These are phyloP conservation scores for Vultur gryphus DNA, from an alignment of 2,797 vertebrate genomes.

Conservation along the genomic window DNA sequence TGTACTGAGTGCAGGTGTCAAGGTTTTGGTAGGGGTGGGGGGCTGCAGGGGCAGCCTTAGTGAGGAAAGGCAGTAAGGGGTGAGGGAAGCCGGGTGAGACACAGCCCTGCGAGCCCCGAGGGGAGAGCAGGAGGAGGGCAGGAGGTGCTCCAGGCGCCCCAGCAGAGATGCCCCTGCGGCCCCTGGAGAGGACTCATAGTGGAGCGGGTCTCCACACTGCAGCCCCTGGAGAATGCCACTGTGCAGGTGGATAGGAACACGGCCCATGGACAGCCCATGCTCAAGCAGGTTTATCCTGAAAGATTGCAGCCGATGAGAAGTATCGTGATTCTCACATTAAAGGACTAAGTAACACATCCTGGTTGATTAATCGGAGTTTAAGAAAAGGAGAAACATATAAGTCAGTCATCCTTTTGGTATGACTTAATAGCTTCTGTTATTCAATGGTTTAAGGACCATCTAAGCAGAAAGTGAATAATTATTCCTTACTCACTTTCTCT, in stretches of 20 bases:
- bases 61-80: rapidly evolving
- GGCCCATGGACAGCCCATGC: rapidly evolving
- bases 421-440: background rate
- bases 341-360: background rate
- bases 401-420: background rate
- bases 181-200: no score
- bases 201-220: background rate
- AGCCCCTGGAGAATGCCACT: background rate
- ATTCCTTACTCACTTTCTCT: background rate
- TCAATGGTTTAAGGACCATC: background rate
- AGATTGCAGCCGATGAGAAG: background rate
- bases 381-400: background rate
- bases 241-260: background rate
- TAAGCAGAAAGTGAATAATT: background rate
- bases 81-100: background rate
- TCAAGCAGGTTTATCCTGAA: background rate
- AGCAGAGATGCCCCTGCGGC: rapidly evolving
- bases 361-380: background rate
- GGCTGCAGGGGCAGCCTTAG: background rate
- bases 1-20: background rate
- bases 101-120: rapidly evolving
- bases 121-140: background rate
- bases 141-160: rapidly evolving
- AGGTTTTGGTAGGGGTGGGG: background rate
- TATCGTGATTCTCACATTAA: background rate